These are phyloP conservation scores for Centropus unirufus DNA, from an alignment of 2,113 vertebrate genomes.

Conservation along the genomic window DNA sequence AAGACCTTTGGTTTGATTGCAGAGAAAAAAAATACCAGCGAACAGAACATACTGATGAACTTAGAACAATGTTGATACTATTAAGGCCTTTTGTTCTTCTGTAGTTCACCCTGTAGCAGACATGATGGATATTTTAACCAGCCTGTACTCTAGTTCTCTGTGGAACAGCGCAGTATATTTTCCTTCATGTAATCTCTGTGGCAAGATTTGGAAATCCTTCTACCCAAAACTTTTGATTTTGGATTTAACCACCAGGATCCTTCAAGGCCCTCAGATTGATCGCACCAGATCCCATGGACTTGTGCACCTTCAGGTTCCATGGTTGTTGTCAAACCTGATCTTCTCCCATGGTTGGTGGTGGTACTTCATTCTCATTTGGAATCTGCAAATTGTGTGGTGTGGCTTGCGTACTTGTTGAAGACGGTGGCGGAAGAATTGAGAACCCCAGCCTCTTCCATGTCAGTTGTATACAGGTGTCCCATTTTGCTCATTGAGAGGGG, in stretches of 20 bases:
- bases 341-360: neutral
- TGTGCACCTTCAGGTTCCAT: neutral
- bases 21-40: too few species aligned
- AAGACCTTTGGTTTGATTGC: neutral
- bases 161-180: neutral
- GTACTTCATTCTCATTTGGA: neutral
- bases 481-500: too few species aligned
- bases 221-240: constrained; percentile 5
- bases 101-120: neutral
- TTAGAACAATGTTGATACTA: neutral
- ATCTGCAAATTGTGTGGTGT: too few species aligned
- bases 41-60: neutral
- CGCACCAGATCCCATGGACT: neutral
- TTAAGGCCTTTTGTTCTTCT: neutral
- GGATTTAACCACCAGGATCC: neutral
- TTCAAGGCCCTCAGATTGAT: neutral
- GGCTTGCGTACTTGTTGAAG: neutral
- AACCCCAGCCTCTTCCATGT: neutral
- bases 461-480: too few species aligned
- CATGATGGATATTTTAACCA: neutral
- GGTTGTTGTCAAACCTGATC: neutral
- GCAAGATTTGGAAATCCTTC: neutral
- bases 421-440: neutral
- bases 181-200: constrained; percentile 14
- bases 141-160: neutral